Evolutionary conservation across 2,797 vertebrate genomes (phyloP).

Genomic region (Pteronotus mesoamericanus): DNA sequence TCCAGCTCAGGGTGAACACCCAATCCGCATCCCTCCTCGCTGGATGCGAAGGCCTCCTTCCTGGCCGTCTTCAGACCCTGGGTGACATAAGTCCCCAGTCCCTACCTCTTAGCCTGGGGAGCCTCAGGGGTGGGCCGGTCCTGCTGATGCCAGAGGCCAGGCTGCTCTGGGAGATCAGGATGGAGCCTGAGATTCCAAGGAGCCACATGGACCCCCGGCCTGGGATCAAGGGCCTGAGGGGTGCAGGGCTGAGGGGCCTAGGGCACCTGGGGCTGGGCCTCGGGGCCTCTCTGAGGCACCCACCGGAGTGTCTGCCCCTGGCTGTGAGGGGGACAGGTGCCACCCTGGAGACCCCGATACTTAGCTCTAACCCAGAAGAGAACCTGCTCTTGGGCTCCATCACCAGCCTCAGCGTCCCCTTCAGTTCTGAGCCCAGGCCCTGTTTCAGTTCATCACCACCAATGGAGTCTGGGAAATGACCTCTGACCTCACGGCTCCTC

Average conservation of each 20-base stretch:
- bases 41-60: background rate
- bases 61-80: background rate
- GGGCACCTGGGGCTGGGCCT: background rate
- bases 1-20: background rate
- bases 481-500: background rate
- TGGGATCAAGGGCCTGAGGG: background rate
- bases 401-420: background rate
- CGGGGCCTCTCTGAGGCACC: background rate
- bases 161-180: background rate
- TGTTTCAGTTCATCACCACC: background rate
- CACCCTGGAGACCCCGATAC: background rate
- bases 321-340: background rate
- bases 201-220: background rate
- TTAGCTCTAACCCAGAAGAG: background rate
- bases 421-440: background rate
- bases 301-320: background rate
- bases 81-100: fast-evolving
- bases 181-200: background rate
- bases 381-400: background rate
- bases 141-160: background rate
- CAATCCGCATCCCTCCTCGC: fast-evolving
- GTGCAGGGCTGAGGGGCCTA: background rate
- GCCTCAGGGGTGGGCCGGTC: background rate
- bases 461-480: background rate
- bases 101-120: background rate